phyloP scores from a whole-genome alignment of 2,797 vertebrate species.

The Macroramphosus scolopax region DNA sequence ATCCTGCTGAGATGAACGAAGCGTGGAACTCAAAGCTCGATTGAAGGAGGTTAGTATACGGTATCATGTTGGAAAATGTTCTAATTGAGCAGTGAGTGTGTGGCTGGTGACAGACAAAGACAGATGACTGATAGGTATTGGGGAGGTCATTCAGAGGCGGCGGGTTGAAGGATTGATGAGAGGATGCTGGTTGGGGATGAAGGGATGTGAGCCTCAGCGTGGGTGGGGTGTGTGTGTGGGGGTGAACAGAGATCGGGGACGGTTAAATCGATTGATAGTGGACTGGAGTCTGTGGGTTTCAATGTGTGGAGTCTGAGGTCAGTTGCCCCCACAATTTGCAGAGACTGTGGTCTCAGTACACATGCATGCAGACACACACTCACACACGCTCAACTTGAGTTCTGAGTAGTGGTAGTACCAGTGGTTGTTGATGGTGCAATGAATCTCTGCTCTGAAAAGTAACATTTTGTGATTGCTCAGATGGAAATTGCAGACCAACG shows the following conservation, averaged over 20 bases:
- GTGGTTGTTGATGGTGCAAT: constrained; percentile 18
- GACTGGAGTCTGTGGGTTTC: constrained; percentile 68
- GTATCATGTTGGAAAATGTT: constrained; percentile 25
- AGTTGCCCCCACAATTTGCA: constrained; percentile 50
- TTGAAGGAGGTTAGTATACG: constrained; percentile 13
- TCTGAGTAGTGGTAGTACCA: constrained; percentile 31
- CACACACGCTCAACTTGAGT: too few relatives aligned
- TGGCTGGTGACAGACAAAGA: constrained; percentile 28
- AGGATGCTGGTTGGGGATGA: constrained; percentile 36
- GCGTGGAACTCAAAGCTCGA: background rate
- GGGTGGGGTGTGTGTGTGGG: constrained; percentile 14
- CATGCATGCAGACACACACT: constrained; percentile 31
- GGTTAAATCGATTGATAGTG: constrained; percentile 51
- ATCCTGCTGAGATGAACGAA: constrained; percentile 17
- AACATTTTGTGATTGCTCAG: constrained; percentile 11
- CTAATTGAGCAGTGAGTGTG: constrained; percentile 34
- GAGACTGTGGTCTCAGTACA: constrained; percentile 49
- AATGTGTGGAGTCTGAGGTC: constrained; percentile 63
- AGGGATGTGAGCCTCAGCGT: constrained; percentile 12
- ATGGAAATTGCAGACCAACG: constrained; percentile 26
- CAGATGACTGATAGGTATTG: constrained; percentile 17
- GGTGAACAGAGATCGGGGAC: constrained; percentile 43
- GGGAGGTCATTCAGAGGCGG: constrained; percentile 34
- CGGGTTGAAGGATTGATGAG: constrained; percentile 29
- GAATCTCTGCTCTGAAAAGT: constrained; percentile 35